phyloP scores from a whole-genome alignment of 2,113 vertebrate species.

The Siphamia tubifer region DNA sequence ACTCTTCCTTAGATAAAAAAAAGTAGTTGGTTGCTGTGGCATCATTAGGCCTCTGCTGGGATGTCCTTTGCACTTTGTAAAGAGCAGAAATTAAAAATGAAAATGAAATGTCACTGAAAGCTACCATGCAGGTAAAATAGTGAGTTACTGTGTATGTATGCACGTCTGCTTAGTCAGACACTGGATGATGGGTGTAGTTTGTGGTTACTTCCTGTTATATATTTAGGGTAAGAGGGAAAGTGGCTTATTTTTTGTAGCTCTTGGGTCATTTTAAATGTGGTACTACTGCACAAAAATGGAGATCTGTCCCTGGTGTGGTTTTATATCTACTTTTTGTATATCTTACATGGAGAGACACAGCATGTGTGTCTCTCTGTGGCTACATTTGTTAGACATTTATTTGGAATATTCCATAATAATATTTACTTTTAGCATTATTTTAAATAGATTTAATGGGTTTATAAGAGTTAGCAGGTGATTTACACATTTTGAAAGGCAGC shows the following conservation, averaged over 20 bases:
- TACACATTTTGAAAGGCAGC: neutral
- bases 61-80: neutral
- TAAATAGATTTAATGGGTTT: too few species aligned
- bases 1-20: neutral
- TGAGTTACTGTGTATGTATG: neutral
- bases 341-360: neutral
- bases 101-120: neutral
- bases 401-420: neutral
- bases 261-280: neutral
- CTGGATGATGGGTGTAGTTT: too few species aligned
- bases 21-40: neutral
- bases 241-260: neutral
- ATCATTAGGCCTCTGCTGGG: neutral
- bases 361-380: neutral
- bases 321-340: slow-evolving; percentile 3
- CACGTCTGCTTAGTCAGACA: too few species aligned
- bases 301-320: neutral
- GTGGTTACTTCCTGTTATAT: too few species aligned
- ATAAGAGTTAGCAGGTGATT: neutral
- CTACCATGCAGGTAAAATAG: neutral
- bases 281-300: neutral
- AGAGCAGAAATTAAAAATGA: too few species aligned
- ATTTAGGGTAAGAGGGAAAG: too few species aligned
- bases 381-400: neutral
- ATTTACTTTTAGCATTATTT: neutral